Base-by-base conservation (phyloP, 2,113 vertebrate genomes). In the Takifugu bimaculatus region DNA sequence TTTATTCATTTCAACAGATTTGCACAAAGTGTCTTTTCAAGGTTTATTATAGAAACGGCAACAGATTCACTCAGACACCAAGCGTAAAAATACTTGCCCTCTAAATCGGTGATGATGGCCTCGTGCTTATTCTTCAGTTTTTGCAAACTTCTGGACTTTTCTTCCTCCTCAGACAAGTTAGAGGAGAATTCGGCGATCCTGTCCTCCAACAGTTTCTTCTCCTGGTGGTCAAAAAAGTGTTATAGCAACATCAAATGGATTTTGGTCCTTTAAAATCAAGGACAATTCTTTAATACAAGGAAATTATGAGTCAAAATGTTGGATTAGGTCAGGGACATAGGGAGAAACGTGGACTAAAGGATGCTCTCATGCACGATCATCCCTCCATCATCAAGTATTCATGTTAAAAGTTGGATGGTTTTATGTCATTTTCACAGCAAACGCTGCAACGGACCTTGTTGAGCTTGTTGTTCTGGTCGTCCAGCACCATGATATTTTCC, bases 101-200 rank as follows among this genome's bases (percentile, higher is more conserved):
- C 97, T 66, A 99, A 87, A 73, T 99, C 96, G 0, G 94, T 94
- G 79, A 99, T 96, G 94, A 99, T 96, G 9, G 97, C 93, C 79
- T 99, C 97, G 0, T 99, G 97, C 65, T 98, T 99, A 77, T 96
- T 96, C 85, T 97, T 98, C 32, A 98, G 93, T 84, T 99, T 99
- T 72, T 96, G 94, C 27, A 99, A 88, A 75, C 95, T 97, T 90
- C 98, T 99, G 0, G 96, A 98, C 70, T 98, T 98, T 83, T 99
- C 96, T 51, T 99, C 97, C 74, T 99, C 97, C 65, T 99, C 97
- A 14, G 93, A 78, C 75, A 99, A 82, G 75, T 98, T 97, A 1
- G 93, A 93, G 72, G 93, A 96, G 72, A 93, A 95, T 81, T 99
- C 97, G 0, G 93, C 88, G 72, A 98, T 86, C 55, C 95, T 93